Evolutionary conservation across 2,113 vertebrate species (phyloP).

Genomic region (Zosterops borbonicus): DNA sequence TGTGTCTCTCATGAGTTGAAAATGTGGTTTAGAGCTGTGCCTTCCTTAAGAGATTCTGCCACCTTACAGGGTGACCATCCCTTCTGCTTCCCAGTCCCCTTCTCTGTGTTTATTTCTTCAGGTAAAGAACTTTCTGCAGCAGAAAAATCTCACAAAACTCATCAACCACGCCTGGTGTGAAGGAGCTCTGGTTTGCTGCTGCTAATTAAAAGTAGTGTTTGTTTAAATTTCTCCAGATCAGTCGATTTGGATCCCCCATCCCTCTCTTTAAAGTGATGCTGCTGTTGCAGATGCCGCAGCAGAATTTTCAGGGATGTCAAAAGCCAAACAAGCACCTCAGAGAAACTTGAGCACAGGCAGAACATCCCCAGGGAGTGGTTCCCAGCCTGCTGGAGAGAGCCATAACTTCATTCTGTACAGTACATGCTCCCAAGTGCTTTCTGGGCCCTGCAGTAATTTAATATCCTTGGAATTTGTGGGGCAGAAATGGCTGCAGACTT

Average conservation of each 20-base stretch:
- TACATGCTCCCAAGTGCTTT: neutral
- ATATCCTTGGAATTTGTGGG: constrained; percentile 24
- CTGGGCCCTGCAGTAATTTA: constrained; percentile 3
- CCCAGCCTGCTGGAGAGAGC: neutral
- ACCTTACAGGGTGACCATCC: neutral
- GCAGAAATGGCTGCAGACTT: constrained; percentile 5
- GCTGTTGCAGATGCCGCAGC: neutral
- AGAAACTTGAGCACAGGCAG: neutral
- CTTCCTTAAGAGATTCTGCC: neutral
- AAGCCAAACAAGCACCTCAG: neutral
- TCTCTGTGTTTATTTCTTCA: neutral
- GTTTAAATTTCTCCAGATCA: neutral
- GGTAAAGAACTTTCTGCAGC: neutral
- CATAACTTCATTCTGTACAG: neutral
- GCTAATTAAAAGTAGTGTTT: neutral
- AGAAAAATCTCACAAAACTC: neutral
- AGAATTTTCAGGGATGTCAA: neutral
- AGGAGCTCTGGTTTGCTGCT: neutral
- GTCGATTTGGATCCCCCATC: neutral
- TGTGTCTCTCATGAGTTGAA: neutral
- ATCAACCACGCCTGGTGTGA: neutral
- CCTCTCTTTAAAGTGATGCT: neutral
- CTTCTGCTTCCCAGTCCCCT: neutral
- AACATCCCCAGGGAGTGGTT: neutral
- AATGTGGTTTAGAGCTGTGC: neutral